Conservation (phyloP, 1,140 invertebrate genomes). For the Pinna nobilis region DNA sequence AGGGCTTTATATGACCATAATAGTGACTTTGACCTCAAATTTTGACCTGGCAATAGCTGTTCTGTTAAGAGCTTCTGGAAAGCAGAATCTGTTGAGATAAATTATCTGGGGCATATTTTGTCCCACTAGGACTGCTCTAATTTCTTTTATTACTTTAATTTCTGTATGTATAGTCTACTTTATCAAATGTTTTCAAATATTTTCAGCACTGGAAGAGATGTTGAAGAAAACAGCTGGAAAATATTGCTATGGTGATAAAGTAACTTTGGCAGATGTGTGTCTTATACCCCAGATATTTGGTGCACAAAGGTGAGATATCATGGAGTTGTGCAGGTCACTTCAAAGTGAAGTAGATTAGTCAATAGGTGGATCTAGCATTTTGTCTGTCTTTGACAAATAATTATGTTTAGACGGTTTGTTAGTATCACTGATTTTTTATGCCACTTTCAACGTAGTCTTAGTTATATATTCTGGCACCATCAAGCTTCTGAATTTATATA, state of each 20-base stretch:
- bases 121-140: background rate
- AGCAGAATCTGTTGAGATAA: background rate
- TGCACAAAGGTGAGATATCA: conserved; percentile 80
- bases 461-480: too few species aligned
- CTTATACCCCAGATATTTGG: conserved; percentile 95
- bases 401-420: too few species aligned
- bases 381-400: too few species aligned
- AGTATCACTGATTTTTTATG: too few species aligned
- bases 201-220: conserved; percentile 88
- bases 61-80: background rate
- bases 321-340: background rate
- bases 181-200: background rate
- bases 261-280: conserved; percentile 94
- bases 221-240: conserved; percentile 89
- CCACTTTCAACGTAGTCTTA: too few species aligned
- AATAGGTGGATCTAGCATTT: too few species aligned
- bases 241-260: conserved; percentile 94
- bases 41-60: background rate
- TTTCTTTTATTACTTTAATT: background rate
- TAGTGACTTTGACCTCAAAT: background rate
- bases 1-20: background rate
- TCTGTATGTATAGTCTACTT: background rate
- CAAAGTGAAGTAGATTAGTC: background rate
- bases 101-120: background rate
- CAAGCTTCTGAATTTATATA: too few species aligned